These are phyloP conservation scores for Scartelaos histophorus DNA, from an alignment of 2,113 vertebrate genomes.

Conservation along the genomic window DNA sequence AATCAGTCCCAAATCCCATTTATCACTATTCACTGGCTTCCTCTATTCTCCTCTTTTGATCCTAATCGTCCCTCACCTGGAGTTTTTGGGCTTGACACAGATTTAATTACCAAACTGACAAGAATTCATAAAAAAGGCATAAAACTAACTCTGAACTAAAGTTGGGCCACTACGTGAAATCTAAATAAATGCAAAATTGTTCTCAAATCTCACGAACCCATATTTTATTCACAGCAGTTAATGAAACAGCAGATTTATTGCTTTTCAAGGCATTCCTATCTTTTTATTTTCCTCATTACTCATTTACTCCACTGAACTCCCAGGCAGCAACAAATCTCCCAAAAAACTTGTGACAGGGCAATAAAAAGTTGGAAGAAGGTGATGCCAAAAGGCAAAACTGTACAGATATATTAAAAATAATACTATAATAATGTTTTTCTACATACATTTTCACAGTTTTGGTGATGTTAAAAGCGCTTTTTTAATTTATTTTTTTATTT, in stretches of 20 bases:
- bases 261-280: background rate
- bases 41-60: conserved; percentile 6
- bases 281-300: conserved; percentile 4
- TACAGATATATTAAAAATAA: no score
- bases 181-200: background rate
- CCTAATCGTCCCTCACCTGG: conserved; percentile 29
- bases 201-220: background rate
- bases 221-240: background rate
- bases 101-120: conserved; percentile 61
- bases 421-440: no score
- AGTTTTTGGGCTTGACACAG: conserved; percentile 40
- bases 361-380: background rate
- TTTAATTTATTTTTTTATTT: no score
- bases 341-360: background rate
- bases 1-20: conserved; percentile 37
- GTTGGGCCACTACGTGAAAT: background rate
- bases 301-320: background rate
- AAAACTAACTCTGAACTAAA: background rate
- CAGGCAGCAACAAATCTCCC: background rate
- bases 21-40: conserved; percentile 26
- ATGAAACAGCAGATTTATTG: background rate
- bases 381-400: background rate
- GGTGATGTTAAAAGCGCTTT: no score
- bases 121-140: conserved; percentile 22
- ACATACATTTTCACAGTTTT: no score